phyloP scores from a whole-genome alignment of 1,140 invertebrate species.

The Achroia grisella region DNA sequence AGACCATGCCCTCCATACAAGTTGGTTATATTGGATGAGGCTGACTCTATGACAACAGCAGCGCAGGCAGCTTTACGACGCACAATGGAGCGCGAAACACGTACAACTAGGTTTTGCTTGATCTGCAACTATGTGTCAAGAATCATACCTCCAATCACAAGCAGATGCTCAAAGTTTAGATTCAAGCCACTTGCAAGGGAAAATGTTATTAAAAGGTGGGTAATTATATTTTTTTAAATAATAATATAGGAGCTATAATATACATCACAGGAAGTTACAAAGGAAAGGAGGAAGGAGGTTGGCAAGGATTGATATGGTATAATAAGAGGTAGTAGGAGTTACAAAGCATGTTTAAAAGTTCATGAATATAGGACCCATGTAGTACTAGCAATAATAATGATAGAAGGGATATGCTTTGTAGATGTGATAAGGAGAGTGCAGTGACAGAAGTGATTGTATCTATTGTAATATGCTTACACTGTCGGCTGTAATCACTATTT shows the following conservation, averaged over 20 bases:
- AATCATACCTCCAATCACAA: conserved; percentile 98
- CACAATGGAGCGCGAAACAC: conserved; percentile 98
- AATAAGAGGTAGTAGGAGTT: no score
- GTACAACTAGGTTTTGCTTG: conserved; percentile 97
- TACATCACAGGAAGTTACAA: not conserved
- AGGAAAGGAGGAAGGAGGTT: no score
- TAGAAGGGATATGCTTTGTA: no score
- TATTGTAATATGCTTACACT: no score
- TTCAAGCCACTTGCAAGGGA: conserved; percentile 92
- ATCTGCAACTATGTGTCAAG: conserved; percentile 99
- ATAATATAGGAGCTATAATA: no score
- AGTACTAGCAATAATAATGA: no score
- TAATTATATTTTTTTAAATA: not conserved
- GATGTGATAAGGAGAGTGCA: no score
- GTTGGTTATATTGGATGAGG: conserved; percentile 98
- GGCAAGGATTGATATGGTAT: no score
- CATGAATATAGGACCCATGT: no score
- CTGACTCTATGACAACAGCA: conserved; percentile 98
- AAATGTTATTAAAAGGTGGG: conserved; percentile 77
- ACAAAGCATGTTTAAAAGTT: no score
- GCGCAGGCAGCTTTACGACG: conserved; percentile 94
- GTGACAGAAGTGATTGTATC: no score
- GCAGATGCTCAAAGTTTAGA: conserved; percentile 97
- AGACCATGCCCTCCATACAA: conserved; percentile 95
- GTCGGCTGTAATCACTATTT: no score